phyloP scores from a whole-genome alignment of 1,140 invertebrate genomes.

The Contarinia nasturtii region DNA sequence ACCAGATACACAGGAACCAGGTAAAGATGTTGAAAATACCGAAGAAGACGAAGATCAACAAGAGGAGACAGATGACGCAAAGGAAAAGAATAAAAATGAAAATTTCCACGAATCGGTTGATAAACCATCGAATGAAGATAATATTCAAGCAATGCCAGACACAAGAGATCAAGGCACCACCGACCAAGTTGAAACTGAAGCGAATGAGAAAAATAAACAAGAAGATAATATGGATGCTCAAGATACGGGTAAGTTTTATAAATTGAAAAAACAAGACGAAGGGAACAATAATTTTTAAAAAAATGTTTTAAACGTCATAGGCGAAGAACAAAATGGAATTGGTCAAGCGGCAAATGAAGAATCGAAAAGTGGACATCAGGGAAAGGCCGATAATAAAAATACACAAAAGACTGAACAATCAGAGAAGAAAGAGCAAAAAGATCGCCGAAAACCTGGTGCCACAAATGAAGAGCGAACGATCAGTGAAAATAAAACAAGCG shows the following conservation, averaged over 20 bases:
- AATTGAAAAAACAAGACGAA: too few species aligned
- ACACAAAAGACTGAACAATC: slow-evolving; percentile 20
- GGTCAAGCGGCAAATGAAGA: slow-evolving; percentile 39
- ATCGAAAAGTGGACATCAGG: slow-evolving; percentile 37
- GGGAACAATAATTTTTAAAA: too few species aligned
- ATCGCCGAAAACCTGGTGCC: slow-evolving; percentile 19
- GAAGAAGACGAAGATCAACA: slow-evolving; percentile 9
- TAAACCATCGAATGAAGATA: slow-evolving; percentile 30
- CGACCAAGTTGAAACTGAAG: slow-evolving; percentile 15
- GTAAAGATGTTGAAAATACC: slow-evolving; percentile 13
- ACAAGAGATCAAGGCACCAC: slow-evolving; percentile 17
- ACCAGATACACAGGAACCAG: slow-evolving; percentile 18
- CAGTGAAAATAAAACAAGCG: slow-evolving; percentile 25
- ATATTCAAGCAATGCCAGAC: slow-evolving; percentile 32
- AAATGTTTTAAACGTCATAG: too few species aligned
- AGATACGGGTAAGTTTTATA: slow-evolving; percentile 12
- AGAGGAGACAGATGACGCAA: slow-evolving; percentile 15
- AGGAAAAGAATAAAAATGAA: slow-evolving; percentile 22
- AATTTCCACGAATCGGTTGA: slow-evolving; percentile 49
- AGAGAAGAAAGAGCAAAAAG: slow-evolving; percentile 17
- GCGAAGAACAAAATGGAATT: slow-evolving; percentile 36
- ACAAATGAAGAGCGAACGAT: slow-evolving; percentile 38
- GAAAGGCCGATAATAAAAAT: slow-evolving; percentile 27
- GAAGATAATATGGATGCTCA: slow-evolving; percentile 21
- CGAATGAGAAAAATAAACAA: slow-evolving; percentile 15